A percentile compares a stretch with the other conserved stretches of the same genome.
These are phyloP conservation scores for Pollenia amentaria DNA, from an alignment of 2,888 invertebrate species.

Conservation along the genomic window DNA sequence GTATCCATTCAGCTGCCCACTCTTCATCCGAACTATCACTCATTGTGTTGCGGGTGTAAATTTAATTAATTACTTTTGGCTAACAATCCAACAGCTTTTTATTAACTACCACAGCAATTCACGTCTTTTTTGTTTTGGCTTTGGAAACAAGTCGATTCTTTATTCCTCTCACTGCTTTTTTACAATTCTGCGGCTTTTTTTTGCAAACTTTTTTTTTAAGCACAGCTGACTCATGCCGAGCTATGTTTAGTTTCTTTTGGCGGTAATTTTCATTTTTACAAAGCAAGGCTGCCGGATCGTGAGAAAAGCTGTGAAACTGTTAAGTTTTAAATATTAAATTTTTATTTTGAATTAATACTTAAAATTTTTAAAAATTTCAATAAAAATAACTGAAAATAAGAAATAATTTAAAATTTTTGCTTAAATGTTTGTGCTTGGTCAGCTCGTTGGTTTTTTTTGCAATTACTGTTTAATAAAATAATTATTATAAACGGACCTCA, in stretches of 20 bases:
- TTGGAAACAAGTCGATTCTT: constrained; percentile 13
- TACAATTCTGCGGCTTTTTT: constrained; percentile 26
- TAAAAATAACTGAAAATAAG: too few relatives aligned
- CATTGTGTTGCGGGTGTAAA: constrained; percentile 74
- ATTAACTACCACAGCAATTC: not conserved
- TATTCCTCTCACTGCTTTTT: constrained; percentile 4
- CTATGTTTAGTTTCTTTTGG: constrained; percentile 39
- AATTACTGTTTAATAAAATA: too few relatives aligned
- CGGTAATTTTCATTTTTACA: not conserved
- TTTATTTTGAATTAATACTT: not conserved
- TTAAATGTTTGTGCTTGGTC: too few relatives aligned
- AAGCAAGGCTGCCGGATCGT: constrained; percentile 11
- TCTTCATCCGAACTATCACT: constrained; percentile 85
- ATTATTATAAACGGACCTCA: too few relatives aligned
- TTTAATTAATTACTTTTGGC: not conserved
- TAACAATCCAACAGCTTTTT: not conserved
- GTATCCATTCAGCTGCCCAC: constrained; percentile 87
- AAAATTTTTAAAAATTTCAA: too few relatives aligned
- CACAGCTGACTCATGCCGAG: constrained; percentile 56
- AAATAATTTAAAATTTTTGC: too few relatives aligned
- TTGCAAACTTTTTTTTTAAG: constrained; percentile 16
- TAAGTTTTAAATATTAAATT: not conserved
- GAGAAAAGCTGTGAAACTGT: not conserved
- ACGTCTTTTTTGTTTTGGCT: not conserved
- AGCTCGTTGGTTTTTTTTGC: too few relatives aligned